Conservation (phyloP, 2,797 vertebrate genomes). For the Chromobotia macracanthus region DNA sequence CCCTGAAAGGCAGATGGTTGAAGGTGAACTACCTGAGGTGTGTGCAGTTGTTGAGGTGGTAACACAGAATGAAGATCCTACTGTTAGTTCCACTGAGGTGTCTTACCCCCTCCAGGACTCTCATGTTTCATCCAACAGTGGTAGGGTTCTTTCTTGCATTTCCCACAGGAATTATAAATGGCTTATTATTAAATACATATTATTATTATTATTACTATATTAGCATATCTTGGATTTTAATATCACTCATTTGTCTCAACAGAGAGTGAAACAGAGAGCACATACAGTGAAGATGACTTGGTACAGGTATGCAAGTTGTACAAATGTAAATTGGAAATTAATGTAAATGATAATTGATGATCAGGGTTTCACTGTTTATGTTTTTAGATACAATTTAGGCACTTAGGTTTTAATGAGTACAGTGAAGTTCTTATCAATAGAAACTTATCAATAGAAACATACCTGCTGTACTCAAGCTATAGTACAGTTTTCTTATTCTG, state of each 20-base stretch:
- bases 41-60: slow-evolving; percentile 60
- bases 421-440: too few relatives aligned
- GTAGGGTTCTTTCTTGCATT: slow-evolving; percentile 32
- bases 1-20: not conserved
- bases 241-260: slow-evolving; percentile 2
- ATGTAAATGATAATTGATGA: not conserved
- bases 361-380: not conserved
- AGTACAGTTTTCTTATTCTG: not conserved
- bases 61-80: slow-evolving; percentile 45
- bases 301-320: slow-evolving; percentile 37
- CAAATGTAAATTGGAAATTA: not conserved
- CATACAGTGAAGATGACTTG: slow-evolving; percentile 40
- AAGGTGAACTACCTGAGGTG: slow-evolving; percentile 43
- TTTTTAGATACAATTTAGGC: slow-evolving; percentile 8
- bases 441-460: not conserved
- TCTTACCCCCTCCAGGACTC: slow-evolving; percentile 50
- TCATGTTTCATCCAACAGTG: slow-evolving; percentile 41
- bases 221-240: not conserved
- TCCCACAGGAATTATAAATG: not conserved
- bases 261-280: slow-evolving; percentile 49
- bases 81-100: slow-evolving; percentile 33
- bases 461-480: not conserved
- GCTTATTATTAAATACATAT: not conserved
- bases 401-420: not conserved
- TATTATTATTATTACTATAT: not conserved